These are phyloP conservation scores for Corbicula japonica DNA, from an alignment of 2,888 invertebrate genomes.

Conservation along the genomic window DNA sequence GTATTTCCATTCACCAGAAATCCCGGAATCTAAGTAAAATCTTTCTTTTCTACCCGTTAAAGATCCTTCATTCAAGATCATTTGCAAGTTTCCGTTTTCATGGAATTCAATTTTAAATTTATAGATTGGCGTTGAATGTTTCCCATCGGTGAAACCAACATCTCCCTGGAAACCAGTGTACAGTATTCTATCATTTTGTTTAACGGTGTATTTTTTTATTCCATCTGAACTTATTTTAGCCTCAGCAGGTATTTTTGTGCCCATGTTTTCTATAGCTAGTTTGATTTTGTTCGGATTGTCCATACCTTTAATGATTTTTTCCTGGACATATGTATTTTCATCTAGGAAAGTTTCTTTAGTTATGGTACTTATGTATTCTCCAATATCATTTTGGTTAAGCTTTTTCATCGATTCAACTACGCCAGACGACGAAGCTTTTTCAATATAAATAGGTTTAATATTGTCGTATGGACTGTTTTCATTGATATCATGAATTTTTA, in stretches of 20 bases:
- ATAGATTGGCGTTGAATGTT: not conserved
- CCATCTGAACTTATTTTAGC: not conserved
- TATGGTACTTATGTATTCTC: not conserved
- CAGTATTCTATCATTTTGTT: not conserved
- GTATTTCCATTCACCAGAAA: not conserved
- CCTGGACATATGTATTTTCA: not conserved
- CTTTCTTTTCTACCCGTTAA: not conserved
- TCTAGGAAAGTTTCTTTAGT: not conserved
- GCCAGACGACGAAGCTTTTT: not conserved
- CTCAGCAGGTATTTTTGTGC: not conserved
- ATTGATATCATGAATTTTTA: not conserved
- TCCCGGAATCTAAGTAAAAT: not conserved
- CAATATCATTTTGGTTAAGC: not conserved
- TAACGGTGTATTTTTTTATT: not conserved
- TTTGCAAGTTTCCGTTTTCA: not conserved
- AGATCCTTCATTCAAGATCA: not conserved
- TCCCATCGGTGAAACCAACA: not conserved
- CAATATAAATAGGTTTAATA: not conserved
- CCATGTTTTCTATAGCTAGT: not conserved
- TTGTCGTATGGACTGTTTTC: not conserved
- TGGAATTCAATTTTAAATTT: not conserved
- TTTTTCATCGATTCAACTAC: not conserved
- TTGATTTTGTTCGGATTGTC: not conserved
- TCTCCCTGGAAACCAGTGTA: not conserved
- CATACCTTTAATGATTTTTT: not conserved